phyloP scores from a whole-genome alignment of 2,113 vertebrate genomes.

The Myiozetetes cayanensis region DNA sequence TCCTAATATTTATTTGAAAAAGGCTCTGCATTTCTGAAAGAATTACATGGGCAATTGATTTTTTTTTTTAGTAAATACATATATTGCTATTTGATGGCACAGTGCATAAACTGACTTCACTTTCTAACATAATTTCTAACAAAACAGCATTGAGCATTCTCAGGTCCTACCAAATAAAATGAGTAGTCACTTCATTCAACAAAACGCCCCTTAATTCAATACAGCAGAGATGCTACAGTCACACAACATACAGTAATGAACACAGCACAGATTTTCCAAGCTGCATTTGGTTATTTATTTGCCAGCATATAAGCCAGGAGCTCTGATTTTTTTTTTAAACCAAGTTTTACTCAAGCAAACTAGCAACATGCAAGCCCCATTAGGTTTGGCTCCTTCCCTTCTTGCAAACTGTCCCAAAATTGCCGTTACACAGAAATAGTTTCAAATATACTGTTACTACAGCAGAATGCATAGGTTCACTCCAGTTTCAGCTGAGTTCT shows the following conservation, averaged over 20 bases:
- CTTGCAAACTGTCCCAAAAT: background rate
- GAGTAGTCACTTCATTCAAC: background rate
- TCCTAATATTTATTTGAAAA: background rate
- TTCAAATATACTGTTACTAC: background rate
- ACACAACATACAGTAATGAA: background rate
- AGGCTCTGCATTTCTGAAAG: background rate
- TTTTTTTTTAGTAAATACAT: background rate
- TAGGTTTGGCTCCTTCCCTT: background rate
- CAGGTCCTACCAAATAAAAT: background rate
- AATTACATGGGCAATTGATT: background rate
- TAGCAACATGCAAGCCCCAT: background rate
- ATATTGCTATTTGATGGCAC: background rate
- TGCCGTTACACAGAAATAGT: background rate
- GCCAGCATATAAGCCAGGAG: background rate
- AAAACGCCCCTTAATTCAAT: background rate
- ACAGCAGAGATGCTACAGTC: background rate
- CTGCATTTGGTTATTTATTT: background rate
- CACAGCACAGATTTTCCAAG: background rate
- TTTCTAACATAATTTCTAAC: background rate
- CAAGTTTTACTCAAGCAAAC: background rate
- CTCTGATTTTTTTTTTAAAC: background rate
- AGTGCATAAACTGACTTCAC: background rate
- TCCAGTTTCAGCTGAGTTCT: background rate
- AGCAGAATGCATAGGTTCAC: background rate
- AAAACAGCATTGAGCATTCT: background rate